Percentiles rank a stretch among this genome's conserved stretches.
Evolutionary conservation across 2,888 invertebrate species (phyloP).

Genomic region (Gonocerus acuteangulatus): DNA sequence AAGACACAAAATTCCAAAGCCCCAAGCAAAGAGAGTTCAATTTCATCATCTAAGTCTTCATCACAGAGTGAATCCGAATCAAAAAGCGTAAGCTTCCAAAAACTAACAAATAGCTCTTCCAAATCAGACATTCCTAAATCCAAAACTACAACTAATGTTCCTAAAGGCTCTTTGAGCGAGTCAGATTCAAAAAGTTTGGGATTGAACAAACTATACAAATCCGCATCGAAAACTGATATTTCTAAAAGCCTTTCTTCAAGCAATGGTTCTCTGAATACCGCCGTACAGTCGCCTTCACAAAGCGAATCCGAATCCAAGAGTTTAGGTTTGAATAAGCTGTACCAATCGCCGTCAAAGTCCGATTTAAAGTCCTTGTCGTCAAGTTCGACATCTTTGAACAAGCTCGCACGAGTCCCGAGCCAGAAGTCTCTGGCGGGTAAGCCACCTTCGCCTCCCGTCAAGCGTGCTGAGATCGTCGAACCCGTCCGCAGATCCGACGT

Average conservation of each 20-base stretch:
- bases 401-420: not conserved
- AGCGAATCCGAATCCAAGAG: slow-evolving; percentile 15
- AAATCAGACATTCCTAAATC: slow-evolving; percentile 18
- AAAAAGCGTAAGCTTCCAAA: not conserved
- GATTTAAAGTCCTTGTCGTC: slow-evolving; percentile 1
- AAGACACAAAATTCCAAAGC: slow-evolving; percentile 16
- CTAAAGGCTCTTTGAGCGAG: slow-evolving; percentile 7
- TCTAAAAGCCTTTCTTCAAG: slow-evolving; percentile 16
- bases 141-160: not conserved
- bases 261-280: slow-evolving; percentile 3
- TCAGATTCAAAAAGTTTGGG: slow-evolving; percentile 17
- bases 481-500: not conserved
- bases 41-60: not conserved
- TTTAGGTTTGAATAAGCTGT: slow-evolving; percentile 3
- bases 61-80: slow-evolving; percentile 19
- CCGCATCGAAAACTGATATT: slow-evolving; percentile 43
- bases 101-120: slow-evolving; percentile 1
- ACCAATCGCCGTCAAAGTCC: not conserved
- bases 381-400: not conserved
- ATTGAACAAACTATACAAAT: slow-evolving; percentile 7
- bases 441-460: not conserved
- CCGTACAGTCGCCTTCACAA: slow-evolving; percentile 1
- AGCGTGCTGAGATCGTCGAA: not conserved
- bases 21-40: slow-evolving; percentile 10
- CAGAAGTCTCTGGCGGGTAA: slow-evolving; percentile 4